Conservation (phyloP, 2,797 vertebrate species). For the Pipistrellus pipistrellus region DNA sequence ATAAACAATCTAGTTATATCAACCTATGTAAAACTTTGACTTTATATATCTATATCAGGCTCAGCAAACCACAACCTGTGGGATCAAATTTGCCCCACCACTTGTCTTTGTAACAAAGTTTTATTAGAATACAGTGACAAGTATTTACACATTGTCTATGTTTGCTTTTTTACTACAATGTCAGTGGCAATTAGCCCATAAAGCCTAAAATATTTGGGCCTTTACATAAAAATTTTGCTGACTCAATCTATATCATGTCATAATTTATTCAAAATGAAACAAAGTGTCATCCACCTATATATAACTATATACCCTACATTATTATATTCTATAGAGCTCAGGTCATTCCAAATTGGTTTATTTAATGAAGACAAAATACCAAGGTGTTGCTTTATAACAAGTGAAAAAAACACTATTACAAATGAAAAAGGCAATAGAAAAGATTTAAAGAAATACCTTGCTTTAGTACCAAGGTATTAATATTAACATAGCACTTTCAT, state of each 20-base stretch:
- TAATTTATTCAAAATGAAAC: constrained; percentile 46
- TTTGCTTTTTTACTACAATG: neutral
- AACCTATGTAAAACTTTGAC: constrained; percentile 22
- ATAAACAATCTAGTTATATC: constrained; percentile 26
- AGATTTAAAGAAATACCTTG: constrained; percentile 30
- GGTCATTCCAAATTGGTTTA: constrained; percentile 7
- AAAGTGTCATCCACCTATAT: neutral
- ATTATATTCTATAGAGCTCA: neutral
- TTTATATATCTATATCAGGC: neutral
- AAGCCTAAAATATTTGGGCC: constrained; percentile 9
- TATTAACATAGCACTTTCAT: constrained; percentile 13
- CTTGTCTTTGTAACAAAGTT: neutral
- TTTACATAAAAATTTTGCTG: constrained; percentile 12
- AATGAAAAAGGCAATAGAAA: constrained; percentile 39
- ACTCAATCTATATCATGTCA: neutral
- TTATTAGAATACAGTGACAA: neutral
- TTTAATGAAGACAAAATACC: constrained; percentile 46
- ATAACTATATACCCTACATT: neutral
- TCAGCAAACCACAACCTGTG: neutral
- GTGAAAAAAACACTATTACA: neutral
- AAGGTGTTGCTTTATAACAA: constrained; percentile 31
- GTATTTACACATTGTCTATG: neutral
- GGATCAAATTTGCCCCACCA: neutral
- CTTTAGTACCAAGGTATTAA: constrained; percentile 30
- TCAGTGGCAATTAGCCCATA: constrained; percentile 5